A percentile compares a stretch with the other conserved stretches of the same genome.
Evolutionary conservation across 2,888 invertebrate genomes (phyloP).

Genomic region (Drosophila incognita): DNA sequence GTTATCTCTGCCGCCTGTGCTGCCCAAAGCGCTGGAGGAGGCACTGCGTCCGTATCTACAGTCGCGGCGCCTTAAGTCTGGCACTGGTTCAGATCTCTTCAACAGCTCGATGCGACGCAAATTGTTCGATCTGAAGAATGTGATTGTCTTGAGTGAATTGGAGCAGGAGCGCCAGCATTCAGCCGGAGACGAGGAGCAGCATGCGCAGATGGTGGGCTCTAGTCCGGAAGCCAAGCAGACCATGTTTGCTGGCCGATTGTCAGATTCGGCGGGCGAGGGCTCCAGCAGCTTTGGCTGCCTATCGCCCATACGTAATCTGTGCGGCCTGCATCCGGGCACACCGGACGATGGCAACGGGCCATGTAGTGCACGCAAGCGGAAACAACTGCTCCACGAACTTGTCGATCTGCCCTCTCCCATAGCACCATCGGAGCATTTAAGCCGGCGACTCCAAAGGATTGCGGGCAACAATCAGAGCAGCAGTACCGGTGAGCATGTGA

Average conservation of each 20-base stretch:
- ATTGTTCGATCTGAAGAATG: slow-evolving; percentile 81
- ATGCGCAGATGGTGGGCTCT: slow-evolving; percentile 62
- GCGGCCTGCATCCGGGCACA: slow-evolving; percentile 67
- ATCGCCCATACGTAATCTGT: slow-evolving; percentile 82
- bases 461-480: slow-evolving; percentile 2
- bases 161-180: slow-evolving; percentile 29
- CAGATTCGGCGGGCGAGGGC: slow-evolving; percentile 79
- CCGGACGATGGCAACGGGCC: slow-evolving; percentile 55
- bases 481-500: slow-evolving; percentile 49
- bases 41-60: slow-evolving; percentile 87
- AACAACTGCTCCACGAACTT: slow-evolving; percentile 63
- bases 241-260: slow-evolving; percentile 76
- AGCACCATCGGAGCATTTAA: slow-evolving; percentile 68
- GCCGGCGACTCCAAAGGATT: slow-evolving; percentile 31
- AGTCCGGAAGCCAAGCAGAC: slow-evolving; percentile 70
- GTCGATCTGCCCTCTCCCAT: slow-evolving; percentile 77
- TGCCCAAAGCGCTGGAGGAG: slow-evolving; percentile 87
- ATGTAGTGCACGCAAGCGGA: slow-evolving; percentile 57
- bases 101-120: slow-evolving; percentile 84
- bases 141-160: slow-evolving; percentile 64
- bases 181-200: slow-evolving; percentile 6
- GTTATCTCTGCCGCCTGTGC: slow-evolving; percentile 86
- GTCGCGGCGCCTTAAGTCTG: slow-evolving; percentile 57
- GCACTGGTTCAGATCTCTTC: slow-evolving; percentile 62
- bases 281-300: slow-evolving; percentile 81